Evolutionary conservation across 2,888 invertebrate species (phyloP).

Genomic region (Perithous albicinctus): DNA sequence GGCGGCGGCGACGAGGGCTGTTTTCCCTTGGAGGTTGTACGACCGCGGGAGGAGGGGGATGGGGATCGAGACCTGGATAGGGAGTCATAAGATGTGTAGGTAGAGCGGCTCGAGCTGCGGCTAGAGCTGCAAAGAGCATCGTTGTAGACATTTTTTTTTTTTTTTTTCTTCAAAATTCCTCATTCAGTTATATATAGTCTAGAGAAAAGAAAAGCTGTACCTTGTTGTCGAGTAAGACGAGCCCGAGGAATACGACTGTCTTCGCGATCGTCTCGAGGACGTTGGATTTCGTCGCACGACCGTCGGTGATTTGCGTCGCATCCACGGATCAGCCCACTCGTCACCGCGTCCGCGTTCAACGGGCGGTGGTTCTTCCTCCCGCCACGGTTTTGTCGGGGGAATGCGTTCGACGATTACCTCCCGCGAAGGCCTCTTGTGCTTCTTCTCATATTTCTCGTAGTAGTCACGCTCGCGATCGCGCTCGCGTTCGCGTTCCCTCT

Average conservation of each 20-base stretch:
- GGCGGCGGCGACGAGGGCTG: conserved; percentile 79
- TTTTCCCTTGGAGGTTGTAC: conserved; percentile 82
- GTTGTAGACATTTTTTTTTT: neutral
- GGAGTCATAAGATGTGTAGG: conserved; percentile 85
- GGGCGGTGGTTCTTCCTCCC: conserved; percentile 81
- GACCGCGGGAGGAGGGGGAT: conserved; percentile 84
- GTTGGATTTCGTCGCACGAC: conserved; percentile 78
- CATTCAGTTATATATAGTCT: too few species aligned
- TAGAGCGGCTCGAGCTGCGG: conserved; percentile 85
- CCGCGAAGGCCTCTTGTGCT: conserved; percentile 87
- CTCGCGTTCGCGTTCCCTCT: conserved; percentile 78
- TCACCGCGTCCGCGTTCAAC: conserved; percentile 87
- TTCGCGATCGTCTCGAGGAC: conserved; percentile 81
- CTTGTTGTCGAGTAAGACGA: conserved; percentile 89
- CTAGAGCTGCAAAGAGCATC: conserved; percentile 83
- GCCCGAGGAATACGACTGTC: conserved; percentile 90
- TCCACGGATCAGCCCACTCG: conserved; percentile 99
- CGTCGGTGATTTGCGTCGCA: conserved; percentile 89
- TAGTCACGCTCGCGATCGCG: conserved; percentile 82
- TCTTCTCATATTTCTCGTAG: conserved; percentile 84
- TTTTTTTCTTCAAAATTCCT: too few species aligned
- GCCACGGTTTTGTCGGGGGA: conserved; percentile 82
- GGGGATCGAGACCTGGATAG: conserved; percentile 85
- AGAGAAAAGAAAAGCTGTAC: conserved; percentile 77
- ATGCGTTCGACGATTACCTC: conserved; percentile 93